Evolutionary conservation across 35 echinoderm and acorn worm species (phyloP).

Genomic region (Apostichopus californicus): DNA sequence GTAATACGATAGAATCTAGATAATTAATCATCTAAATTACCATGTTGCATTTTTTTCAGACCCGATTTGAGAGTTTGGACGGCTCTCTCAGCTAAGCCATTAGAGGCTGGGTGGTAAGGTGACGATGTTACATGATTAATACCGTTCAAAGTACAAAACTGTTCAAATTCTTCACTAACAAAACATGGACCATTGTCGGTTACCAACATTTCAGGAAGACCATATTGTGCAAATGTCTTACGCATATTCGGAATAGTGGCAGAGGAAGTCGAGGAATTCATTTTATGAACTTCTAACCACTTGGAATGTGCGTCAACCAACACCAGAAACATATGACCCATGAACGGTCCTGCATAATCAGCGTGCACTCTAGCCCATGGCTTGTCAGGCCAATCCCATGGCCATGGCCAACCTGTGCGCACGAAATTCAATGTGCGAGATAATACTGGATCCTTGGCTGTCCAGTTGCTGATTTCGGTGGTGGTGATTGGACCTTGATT

Average conservation of each 20-base stretch:
- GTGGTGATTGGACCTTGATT: no score
- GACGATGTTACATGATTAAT: conserved; percentile 61
- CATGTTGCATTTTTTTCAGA: conserved; percentile 37
- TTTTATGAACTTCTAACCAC: conserved; percentile 71
- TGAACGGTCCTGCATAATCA: conserved; percentile 70
- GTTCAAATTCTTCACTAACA: conserved; percentile 55
- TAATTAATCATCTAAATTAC: conserved; percentile 1
- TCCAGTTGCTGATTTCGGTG: no score
- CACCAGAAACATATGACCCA: conserved; percentile 64
- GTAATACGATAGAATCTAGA: conserved; percentile 29
- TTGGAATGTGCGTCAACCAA: conserved; percentile 62
- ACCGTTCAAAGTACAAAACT: conserved; percentile 56
- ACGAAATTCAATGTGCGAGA: no score
- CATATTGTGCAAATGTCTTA: conserved; percentile 59
- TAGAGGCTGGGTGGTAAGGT: conserved; percentile 67
- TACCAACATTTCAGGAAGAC: conserved; percentile 61
- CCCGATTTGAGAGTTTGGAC: conserved; percentile 53
- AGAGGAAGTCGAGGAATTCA: conserved; percentile 38
- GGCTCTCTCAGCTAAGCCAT: conserved; percentile 51
- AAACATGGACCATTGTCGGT: conserved; percentile 67
- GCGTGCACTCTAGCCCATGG: conserved; percentile 66
- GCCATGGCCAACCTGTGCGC: no score
- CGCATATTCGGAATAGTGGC: conserved; percentile 55
- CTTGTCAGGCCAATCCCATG: conserved; percentile 55
- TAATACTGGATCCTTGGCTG: no score